Percentiles rank a stretch among this genome's conserved stretches.
These are phyloP conservation scores for Apocrypta bakeri DNA, from an alignment of 1,140 invertebrate species.

Conservation along the genomic window DNA sequence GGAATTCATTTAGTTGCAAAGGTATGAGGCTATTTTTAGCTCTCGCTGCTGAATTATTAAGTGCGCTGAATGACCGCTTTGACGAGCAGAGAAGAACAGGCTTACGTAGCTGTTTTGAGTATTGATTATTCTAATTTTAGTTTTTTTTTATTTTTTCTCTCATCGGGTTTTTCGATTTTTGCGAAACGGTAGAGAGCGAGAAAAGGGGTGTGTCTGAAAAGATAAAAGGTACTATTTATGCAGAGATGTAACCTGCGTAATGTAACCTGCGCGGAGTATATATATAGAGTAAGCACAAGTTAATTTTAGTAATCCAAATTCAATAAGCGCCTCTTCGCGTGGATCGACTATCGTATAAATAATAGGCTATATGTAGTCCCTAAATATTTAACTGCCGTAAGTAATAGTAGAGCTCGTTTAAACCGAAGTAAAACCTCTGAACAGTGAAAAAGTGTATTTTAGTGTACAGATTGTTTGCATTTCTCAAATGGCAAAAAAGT, in stretches of 20 bases:
- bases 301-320: not conserved
- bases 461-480: too few relatives aligned
- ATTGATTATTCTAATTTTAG: not conserved
- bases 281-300: too few relatives aligned
- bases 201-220: too few relatives aligned
- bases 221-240: too few relatives aligned
- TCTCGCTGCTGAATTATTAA: not conserved
- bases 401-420: too few relatives aligned
- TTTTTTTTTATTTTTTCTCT: not conserved
- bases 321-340: not conserved
- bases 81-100: not conserved
- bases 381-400: not conserved
- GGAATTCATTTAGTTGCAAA: not conserved
- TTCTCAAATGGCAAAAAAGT: too few relatives aligned
- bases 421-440: too few relatives aligned
- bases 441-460: too few relatives aligned
- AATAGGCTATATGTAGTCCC: not conserved
- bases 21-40: constrained; percentile 8
- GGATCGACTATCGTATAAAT: not conserved
- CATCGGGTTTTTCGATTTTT: not conserved
- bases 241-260: too few relatives aligned
- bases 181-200: not conserved
- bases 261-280: too few relatives aligned
- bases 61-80: not conserved
- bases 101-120: not conserved